These are phyloP conservation scores for Cataglyphis altisquamis DNA, from an alignment of 2,888 invertebrate species.

Conservation along the genomic window DNA sequence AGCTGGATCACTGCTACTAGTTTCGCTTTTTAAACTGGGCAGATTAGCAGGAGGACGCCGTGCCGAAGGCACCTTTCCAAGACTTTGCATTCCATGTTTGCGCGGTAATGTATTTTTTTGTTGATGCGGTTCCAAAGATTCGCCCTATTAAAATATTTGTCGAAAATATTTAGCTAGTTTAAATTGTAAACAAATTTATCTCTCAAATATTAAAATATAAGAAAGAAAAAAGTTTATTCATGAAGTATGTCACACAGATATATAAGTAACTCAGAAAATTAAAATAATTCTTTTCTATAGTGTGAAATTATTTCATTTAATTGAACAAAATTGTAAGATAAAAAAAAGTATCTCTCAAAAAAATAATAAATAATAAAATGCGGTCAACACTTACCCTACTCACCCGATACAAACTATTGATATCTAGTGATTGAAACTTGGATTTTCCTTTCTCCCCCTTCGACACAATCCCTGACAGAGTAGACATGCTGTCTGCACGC, in stretches of 20 bases:
- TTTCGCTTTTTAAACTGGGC: slow-evolving; percentile 99
- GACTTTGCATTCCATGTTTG: slow-evolving; percentile 99
- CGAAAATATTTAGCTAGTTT: background rate
- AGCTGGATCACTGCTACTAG: slow-evolving; percentile 92
- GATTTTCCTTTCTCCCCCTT: slow-evolving; percentile 96
- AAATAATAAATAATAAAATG: slow-evolving; percentile 51
- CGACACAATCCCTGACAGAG: slow-evolving; percentile 96
- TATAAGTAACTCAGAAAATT: background rate
- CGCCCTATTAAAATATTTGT: slow-evolving; percentile 88
- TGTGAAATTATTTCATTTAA: background rate
- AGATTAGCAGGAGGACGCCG: slow-evolving; percentile 99
- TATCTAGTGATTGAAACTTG: slow-evolving; percentile 98
- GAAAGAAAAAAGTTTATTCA: background rate
- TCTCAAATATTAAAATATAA: background rate
- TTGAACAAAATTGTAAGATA: slow-evolving; percentile 18
- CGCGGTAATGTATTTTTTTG: slow-evolving; percentile 96
- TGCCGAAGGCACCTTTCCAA: slow-evolving; percentile 99
- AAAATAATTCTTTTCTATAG: background rate
- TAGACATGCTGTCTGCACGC: slow-evolving; percentile 98
- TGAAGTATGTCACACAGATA: background rate
- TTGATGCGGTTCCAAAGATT: slow-evolving; percentile 95
- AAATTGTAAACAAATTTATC: background rate
- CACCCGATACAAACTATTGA: slow-evolving; percentile 98
- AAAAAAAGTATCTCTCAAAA: background rate
- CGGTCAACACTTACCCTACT: slow-evolving; percentile 91